A percentile compares a stretch with the other conserved stretches of the same genome.
phyloP scores from a whole-genome alignment of 2,113 vertebrate genomes.

The Vulpes vulpes region DNA sequence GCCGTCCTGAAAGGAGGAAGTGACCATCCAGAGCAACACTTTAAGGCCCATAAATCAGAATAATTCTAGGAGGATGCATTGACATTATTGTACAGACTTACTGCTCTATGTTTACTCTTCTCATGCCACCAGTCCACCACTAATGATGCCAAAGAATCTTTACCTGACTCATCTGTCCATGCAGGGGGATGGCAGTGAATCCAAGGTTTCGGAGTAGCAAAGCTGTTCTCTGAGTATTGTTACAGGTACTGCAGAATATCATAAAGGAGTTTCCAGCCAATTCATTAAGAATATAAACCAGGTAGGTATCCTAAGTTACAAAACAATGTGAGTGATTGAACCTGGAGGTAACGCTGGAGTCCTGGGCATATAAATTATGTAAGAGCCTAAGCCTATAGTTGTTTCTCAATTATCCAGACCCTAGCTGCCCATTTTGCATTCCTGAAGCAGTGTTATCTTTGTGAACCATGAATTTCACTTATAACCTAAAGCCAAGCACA shows the following conservation, averaged over 20 bases:
- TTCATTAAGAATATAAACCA: slow-evolving; percentile 98
- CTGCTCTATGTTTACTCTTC: not conserved
- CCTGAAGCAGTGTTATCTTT: not conserved
- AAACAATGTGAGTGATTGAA: slow-evolving; percentile 42
- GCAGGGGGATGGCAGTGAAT: slow-evolving; percentile 97
- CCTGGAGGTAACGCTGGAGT: not conserved
- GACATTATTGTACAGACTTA: not conserved
- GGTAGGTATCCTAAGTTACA: slow-evolving; percentile 94
- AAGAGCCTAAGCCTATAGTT: not conserved
- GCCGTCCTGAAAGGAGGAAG: not conserved
- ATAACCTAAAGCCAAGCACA: not conserved
- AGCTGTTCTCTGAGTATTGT: slow-evolving; percentile 96
- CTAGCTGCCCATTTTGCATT: not conserved
- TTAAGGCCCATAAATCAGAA: not conserved
- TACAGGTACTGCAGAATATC: slow-evolving; percentile 98
- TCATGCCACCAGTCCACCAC: not conserved
- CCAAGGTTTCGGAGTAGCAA: slow-evolving; percentile 96
- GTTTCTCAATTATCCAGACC: not conserved
- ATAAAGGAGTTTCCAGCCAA: slow-evolving; percentile 99
- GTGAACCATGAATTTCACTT: not conserved
- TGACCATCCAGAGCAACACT: not conserved
- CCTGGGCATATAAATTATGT: not conserved
- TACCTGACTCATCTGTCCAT: slow-evolving; percentile 99
- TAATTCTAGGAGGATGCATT: not conserved
- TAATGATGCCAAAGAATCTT: not conserved